Percentiles rank a stretch among this genome's conserved stretches.
phyloP scores from a whole-genome alignment of 2,888 invertebrate species.

The Perizoma flavofasciatum region DNA sequence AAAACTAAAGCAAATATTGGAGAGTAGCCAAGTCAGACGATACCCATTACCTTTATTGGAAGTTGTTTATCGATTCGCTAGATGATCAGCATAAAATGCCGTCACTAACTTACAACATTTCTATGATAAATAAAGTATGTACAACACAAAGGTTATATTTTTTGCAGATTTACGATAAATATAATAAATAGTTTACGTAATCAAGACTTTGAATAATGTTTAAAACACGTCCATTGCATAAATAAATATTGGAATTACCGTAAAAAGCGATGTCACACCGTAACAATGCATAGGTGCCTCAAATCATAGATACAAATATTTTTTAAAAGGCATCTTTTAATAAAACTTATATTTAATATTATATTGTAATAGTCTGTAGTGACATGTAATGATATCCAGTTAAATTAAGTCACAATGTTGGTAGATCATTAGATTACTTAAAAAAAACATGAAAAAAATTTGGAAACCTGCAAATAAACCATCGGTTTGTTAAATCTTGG shows the following conservation, averaged over 20 bases:
- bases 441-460: not conserved
- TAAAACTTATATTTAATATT: conserved; percentile 39
- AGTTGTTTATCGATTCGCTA: conserved; percentile 66
- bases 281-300: conserved; percentile 74
- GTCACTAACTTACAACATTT: conserved; percentile 63
- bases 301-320: conserved; percentile 70
- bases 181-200: conserved; percentile 57
- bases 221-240: conserved; percentile 73
- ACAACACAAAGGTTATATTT: conserved; percentile 76
- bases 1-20: conserved; percentile 62
- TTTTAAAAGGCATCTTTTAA: conserved; percentile 67
- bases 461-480: too few relatives aligned
- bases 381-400: conserved; percentile 38
- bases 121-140: conserved; percentile 57
- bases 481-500: too few relatives aligned
- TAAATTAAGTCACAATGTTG: conserved; percentile 42
- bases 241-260: conserved; percentile 58
- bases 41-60: conserved; percentile 44
- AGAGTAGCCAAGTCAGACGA: conserved; percentile 46
- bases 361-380: conserved; percentile 51
- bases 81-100: conserved; percentile 70
- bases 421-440: conserved; percentile 19
- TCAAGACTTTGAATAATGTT: conserved; percentile 58
- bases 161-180: conserved; percentile 75
- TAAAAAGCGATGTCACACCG: conserved; percentile 54